Evolutionary conservation across 1,140 invertebrate genomes (phyloP).

Genomic region (Eumaeus atala): DNA sequence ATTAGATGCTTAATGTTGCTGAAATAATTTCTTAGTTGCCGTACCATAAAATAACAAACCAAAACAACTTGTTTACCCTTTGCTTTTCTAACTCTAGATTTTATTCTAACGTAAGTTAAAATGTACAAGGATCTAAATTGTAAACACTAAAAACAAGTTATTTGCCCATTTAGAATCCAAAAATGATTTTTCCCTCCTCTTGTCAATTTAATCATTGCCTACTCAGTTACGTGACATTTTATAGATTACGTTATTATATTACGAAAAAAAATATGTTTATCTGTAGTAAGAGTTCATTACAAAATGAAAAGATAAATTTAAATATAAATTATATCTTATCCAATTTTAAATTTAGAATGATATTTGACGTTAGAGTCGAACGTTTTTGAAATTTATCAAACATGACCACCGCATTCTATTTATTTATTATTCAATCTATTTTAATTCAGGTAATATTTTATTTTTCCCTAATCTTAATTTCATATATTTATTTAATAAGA

Average conservation of each 20-base stretch:
- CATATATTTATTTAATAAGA: neutral
- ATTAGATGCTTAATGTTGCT: too few species aligned
- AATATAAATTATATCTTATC: conserved; percentile 12
- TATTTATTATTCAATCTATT: conserved; percentile 24
- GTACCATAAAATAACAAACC: too few species aligned
- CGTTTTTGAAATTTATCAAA: conserved; percentile 16
- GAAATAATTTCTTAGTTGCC: too few species aligned
- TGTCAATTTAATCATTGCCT: neutral
- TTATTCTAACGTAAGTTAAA: too few species aligned
- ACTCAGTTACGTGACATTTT: neutral
- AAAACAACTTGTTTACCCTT: too few species aligned
- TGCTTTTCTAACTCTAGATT: too few species aligned
- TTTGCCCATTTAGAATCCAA: neutral
- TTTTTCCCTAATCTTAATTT: neutral
- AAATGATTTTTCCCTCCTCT: neutral
- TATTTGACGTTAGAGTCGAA: neutral
- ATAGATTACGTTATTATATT: neutral
- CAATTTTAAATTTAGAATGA: neutral
- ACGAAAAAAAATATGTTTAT: neutral
- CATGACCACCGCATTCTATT: conserved; percentile 20
- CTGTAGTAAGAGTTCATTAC: conserved; percentile 4
- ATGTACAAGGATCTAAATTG: too few species aligned
- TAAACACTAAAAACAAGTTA: neutral
- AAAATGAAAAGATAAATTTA: neutral
- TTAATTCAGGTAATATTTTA: conserved; percentile 22